Percentiles rank a stretch among this genome's conserved stretches.
These are phyloP conservation scores for Sitta carolinensis DNA, from an alignment of 2,797 vertebrate species.

Conservation along the genomic window DNA sequence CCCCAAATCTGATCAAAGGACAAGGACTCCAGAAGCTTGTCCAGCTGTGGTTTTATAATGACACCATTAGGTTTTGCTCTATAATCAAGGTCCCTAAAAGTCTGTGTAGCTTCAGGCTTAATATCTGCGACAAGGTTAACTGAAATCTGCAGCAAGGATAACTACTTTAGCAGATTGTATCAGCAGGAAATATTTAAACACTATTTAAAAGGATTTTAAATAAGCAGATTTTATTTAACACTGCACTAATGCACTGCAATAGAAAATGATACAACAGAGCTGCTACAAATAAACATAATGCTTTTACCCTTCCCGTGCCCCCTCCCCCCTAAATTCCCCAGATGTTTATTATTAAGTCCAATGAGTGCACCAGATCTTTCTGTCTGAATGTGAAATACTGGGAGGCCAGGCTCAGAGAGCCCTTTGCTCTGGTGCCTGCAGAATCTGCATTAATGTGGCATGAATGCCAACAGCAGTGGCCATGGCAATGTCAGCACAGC, in stretches of 20 bases:
- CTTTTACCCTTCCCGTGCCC: slow-evolving; percentile 45
- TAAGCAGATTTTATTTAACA: slow-evolving; percentile 84
- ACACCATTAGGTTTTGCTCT: slow-evolving; percentile 76
- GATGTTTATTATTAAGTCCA: slow-evolving; percentile 69
- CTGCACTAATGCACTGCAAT: slow-evolving; percentile 74
- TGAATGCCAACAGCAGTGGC: slow-evolving; percentile 34
- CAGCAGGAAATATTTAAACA: slow-evolving; percentile 80
- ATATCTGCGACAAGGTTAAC: slow-evolving; percentile 80
- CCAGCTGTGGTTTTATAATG: slow-evolving; percentile 78
- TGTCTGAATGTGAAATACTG: slow-evolving; percentile 57
- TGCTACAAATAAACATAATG: slow-evolving; percentile 76
- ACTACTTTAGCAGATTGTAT: slow-evolving; percentile 79
- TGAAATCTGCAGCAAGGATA: slow-evolving; percentile 81
- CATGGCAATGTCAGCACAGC: slow-evolving; percentile 50
- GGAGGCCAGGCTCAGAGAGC: slow-evolving; percentile 38
- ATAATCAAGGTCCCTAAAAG: slow-evolving; percentile 77
- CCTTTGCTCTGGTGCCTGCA: slow-evolving; percentile 61
- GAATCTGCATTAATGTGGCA: slow-evolving; percentile 50
- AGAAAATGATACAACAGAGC: slow-evolving; percentile 74
- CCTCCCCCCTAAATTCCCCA: slow-evolving; percentile 31
- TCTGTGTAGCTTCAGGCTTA: slow-evolving; percentile 76
- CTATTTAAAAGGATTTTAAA: slow-evolving; percentile 84
- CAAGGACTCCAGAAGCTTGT: slow-evolving; percentile 74
- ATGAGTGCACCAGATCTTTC: slow-evolving; percentile 54
- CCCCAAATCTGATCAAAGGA: slow-evolving; percentile 76